Conservation (phyloP, 1,140 invertebrate genomes). For the Homarus americanus region DNA sequence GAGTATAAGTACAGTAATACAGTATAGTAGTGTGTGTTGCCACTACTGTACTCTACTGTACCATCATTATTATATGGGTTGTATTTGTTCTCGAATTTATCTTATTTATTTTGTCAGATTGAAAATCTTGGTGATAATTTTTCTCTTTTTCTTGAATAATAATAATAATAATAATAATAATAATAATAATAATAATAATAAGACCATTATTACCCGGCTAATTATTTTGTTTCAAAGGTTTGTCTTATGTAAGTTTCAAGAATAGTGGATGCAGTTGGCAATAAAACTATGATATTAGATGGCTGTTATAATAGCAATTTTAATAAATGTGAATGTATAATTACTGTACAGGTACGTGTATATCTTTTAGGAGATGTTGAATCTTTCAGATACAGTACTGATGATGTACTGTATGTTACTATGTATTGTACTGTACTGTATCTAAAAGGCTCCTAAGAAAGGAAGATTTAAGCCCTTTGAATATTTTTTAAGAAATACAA, state of each 20-base stretch:
- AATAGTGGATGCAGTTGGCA: not conserved
- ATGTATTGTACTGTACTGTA: not conserved
- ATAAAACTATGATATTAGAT: constrained; percentile 12
- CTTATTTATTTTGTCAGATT: not conserved
- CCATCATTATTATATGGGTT: not conserved
- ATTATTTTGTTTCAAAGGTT: no score
- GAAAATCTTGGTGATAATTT: not conserved
- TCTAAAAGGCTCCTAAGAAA: not conserved
- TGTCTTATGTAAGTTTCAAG: not conserved
- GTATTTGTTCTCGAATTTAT: not conserved
- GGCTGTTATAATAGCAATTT: not conserved
- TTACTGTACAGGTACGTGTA: no score
- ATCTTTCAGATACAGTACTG: constrained; percentile 20
- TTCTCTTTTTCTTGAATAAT: not conserved
- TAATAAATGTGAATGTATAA: constrained; percentile 17
- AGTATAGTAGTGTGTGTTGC: not conserved
- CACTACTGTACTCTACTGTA: no score
- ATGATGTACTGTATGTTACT: not conserved
- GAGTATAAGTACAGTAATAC: not conserved
- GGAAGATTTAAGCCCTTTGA: no score
- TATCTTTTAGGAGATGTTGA: constrained; percentile 1
- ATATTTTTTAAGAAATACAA: no score
- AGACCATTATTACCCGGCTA: no score
- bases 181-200: no score
- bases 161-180: no score